A percentile compares a stretch with the other conserved stretches of the same genome.
Evolutionary conservation across 2,888 invertebrate species (phyloP).

Genomic region (Melinaea marsaeus): DNA sequence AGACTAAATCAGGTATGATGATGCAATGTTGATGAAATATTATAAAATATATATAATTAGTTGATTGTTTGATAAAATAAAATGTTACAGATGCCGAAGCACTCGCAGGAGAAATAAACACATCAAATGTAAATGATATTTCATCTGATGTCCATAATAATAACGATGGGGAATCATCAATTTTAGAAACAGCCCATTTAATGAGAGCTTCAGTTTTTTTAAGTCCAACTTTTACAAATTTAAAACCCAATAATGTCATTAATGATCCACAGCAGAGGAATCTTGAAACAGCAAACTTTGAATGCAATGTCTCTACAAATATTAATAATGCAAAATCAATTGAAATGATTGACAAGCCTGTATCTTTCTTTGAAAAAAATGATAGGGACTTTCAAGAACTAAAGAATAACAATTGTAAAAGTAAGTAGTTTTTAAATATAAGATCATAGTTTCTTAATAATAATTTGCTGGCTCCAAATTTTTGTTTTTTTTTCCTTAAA

Average conservation of each 20-base stretch:
- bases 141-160: slow-evolving; percentile 4
- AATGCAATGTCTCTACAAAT: slow-evolving; percentile 1
- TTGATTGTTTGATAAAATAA: neutral
- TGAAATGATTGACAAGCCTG: neutral
- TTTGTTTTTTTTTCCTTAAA: too few relatives aligned
- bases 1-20: slow-evolving; percentile 21
- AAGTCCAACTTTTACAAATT: slow-evolving; percentile 59
- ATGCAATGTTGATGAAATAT: neutral
- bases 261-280: slow-evolving; percentile 16
- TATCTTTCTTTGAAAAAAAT: neutral
- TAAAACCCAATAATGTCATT: slow-evolving; percentile 37
- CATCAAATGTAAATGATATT: neutral
- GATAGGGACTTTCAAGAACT: neutral
- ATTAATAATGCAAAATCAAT: neutral
- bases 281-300: slow-evolving; percentile 14
- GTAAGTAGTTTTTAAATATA: neutral
- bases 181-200: slow-evolving; percentile 63
- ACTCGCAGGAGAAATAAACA: neutral
- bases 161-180: slow-evolving; percentile 43
- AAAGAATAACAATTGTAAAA: neutral
- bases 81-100: slow-evolving; percentile 2
- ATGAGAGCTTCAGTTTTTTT: slow-evolving; percentile 65
- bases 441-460: too few relatives aligned
- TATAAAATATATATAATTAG: neutral
- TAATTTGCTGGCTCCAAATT: too few relatives aligned